A percentile compares a stretch with the other conserved stretches of the same genome.
Conservation (phyloP, 2,113 vertebrate species). For the Hippopotamus amphibius region DNA sequence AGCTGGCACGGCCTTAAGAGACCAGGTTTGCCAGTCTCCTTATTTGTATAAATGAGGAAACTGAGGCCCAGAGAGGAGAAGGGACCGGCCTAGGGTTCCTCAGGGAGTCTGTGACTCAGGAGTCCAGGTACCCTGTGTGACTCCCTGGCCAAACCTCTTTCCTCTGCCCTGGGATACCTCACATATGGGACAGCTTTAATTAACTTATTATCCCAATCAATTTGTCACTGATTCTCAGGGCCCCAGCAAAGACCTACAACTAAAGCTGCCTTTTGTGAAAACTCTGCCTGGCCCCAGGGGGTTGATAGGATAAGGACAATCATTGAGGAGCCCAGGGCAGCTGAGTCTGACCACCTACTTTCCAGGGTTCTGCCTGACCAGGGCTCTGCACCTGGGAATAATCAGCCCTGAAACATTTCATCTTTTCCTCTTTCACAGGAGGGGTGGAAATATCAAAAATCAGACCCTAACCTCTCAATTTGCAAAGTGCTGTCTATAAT, state of each 20-base stretch:
- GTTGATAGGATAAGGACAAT: slow-evolving; percentile 55
- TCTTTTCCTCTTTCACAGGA: slow-evolving; percentile 14
- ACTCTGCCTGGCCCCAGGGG: slow-evolving; percentile 40
- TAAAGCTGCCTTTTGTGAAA: slow-evolving; percentile 73
- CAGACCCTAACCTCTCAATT: background rate
- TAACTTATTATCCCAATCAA: slow-evolving; percentile 85
- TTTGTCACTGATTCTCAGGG: slow-evolving; percentile 79
- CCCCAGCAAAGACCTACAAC: slow-evolving; percentile 74
- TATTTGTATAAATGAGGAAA: slow-evolving; percentile 59
- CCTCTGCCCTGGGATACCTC: slow-evolving; percentile 29
- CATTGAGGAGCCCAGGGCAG: slow-evolving; percentile 33
- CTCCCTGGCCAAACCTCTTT: slow-evolving; percentile 34
- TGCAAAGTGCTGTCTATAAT: slow-evolving; percentile 1
- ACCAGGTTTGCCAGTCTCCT: slow-evolving; percentile 29
- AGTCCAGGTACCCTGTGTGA: slow-evolving; percentile 9
- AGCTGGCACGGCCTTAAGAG: slow-evolving; percentile 8
- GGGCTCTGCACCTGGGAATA: background rate
- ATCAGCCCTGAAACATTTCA: background rate
- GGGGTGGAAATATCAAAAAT: background rate
- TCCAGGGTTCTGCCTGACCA: background rate
- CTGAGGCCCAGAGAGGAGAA: slow-evolving; percentile 16
- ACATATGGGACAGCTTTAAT: slow-evolving; percentile 86
- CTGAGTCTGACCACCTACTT: slow-evolving; percentile 62
- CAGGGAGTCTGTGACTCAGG: background rate
- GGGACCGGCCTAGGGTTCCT: background rate